Evolutionary conservation across 2,888 invertebrate genomes (phyloP), one percentile per base, ranked within the genome.

Genomic region (Augochlorella aurata): DNA sequence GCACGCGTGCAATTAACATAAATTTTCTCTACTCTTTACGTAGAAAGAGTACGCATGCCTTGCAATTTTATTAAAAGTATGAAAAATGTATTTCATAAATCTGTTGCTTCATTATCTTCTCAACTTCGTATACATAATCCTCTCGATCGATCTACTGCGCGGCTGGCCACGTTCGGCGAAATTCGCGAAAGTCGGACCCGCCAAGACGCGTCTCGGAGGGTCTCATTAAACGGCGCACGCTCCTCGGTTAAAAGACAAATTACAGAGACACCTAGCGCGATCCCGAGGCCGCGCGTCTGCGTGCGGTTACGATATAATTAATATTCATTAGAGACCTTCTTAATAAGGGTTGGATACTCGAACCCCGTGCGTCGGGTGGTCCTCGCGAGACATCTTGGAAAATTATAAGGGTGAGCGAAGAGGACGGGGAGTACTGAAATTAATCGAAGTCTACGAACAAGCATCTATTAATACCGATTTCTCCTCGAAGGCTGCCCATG

Each of bases 241-340:
- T 12, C 47, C 47, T 10, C 47, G 47, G 50, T 50, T 21, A 38
- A 68, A 29, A 79, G 69, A 75, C 69, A 81, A 78, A 81, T 81
- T 74, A 69, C 44, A 52, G 21, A 47, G 29, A 29, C 54, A 54
- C 54, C 8, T 8, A 54, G n/a, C n/a, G n/a, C 66, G 16, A 44
- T 38, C 14, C 21, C 58, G 14, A 67, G 47, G 69, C 58, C 74
- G 47, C 44, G 12, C 18, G 38, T n/a, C 14, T 10, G 68, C 21
- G 38, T n/a, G 45, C 29, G 61, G 45, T 45, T 18, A 12, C 49
- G 29, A 61, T 50, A 67, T 71, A 69, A 84, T 87, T 84, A 82
- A 82, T 81, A 80, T 84, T 84, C 80, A 86, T 84, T 81, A 87
- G 63, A 44, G 65, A 38, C 72, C n/a, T 61, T 52, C 80, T 81